Percentiles rank a stretch among this genome's conserved stretches.
Evolutionary conservation across 2,888 invertebrate species (phyloP).

Genomic region (Mamestra brassicae): DNA sequence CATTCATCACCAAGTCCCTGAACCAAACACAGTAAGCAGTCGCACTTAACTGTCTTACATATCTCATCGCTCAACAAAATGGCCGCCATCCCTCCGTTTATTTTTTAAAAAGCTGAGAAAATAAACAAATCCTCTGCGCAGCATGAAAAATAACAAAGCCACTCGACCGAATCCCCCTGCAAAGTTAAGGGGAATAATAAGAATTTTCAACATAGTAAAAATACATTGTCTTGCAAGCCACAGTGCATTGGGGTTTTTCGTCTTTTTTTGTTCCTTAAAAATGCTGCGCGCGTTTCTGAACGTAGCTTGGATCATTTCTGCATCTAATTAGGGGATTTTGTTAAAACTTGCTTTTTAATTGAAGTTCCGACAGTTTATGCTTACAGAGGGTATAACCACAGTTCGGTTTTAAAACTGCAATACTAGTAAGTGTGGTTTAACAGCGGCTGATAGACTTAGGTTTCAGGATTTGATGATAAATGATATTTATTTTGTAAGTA

Average conservation of each 20-base stretch:
- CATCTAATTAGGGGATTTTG: background rate
- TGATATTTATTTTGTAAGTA: too few relatives aligned
- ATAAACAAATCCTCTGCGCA: conserved; percentile 67
- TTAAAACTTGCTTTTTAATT: background rate
- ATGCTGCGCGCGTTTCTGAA: conserved; percentile 18
- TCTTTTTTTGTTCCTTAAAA: conserved; percentile 22
- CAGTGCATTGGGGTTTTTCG: conserved; percentile 53
- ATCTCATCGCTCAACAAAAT: conserved; percentile 59
- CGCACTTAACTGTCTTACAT: conserved; percentile 32
- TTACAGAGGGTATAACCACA: background rate
- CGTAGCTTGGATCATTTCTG: background rate
- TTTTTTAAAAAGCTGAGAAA: conserved; percentile 68
- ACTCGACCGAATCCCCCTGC: conserved; percentile 62
- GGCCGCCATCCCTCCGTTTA: conserved; percentile 61
- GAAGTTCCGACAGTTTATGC: background rate
- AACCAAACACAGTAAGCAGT: conserved; percentile 20
- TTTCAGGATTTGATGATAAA: too few relatives aligned
- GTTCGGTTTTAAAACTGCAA: background rate
- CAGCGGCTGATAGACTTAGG: too few relatives aligned
- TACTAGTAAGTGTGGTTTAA: too few relatives aligned
- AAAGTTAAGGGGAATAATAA: conserved; percentile 71
- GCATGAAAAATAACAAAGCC: conserved; percentile 71
- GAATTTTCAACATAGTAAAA: conserved; percentile 69
- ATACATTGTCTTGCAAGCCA: conserved; percentile 61
- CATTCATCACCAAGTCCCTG: conserved; percentile 6